A percentile compares a stretch with the other conserved stretches of the same genome.
Conservation (phyloP, 2,888 invertebrate genomes). For the Eilema sororculum region DNA sequence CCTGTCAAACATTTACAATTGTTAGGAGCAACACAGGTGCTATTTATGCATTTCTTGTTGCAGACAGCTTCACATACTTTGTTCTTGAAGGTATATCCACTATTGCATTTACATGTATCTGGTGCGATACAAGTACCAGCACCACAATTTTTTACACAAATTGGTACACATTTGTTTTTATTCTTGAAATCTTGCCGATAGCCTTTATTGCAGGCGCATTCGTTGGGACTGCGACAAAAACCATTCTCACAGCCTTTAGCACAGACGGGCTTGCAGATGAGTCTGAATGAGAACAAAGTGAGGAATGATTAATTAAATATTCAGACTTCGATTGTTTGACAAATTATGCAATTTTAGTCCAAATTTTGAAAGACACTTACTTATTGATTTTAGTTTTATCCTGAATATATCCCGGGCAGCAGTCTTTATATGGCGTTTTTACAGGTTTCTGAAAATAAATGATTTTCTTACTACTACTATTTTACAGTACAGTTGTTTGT, state of each 20-base stretch:
- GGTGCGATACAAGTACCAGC: slow-evolving; percentile 14
- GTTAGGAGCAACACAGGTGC: slow-evolving; percentile 25
- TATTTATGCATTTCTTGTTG: slow-evolving; percentile 20
- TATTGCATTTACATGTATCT: slow-evolving; percentile 13
- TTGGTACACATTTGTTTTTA: slow-evolving; percentile 15
- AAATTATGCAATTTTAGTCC: neutral
- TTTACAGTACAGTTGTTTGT: too few species aligned
- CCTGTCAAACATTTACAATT: slow-evolving; percentile 24
- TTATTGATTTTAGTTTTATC: slow-evolving; percentile 6
- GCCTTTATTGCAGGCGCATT: slow-evolving; percentile 16
- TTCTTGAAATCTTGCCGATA: slow-evolving; percentile 8
- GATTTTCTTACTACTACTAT: too few species aligned
- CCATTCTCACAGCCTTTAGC: slow-evolving; percentile 13
- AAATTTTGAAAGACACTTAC: slow-evolving; percentile 10
- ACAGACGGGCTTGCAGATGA: slow-evolving; percentile 20
- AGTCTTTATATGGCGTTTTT: neutral
- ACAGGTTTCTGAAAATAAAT: slow-evolving; percentile 2
- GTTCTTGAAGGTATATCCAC: neutral
- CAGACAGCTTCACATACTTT: slow-evolving; percentile 24
- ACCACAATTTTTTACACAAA: slow-evolving; percentile 13
- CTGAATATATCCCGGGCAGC: slow-evolving; percentile 5
- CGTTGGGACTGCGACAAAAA: slow-evolving; percentile 12
- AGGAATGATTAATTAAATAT: neutral
- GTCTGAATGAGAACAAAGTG: slow-evolving; percentile 13
- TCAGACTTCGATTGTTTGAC: neutral